Evolutionary conservation across 2,113 vertebrate genomes (phyloP).

Genomic region (Sisor rabdophorus): DNA sequence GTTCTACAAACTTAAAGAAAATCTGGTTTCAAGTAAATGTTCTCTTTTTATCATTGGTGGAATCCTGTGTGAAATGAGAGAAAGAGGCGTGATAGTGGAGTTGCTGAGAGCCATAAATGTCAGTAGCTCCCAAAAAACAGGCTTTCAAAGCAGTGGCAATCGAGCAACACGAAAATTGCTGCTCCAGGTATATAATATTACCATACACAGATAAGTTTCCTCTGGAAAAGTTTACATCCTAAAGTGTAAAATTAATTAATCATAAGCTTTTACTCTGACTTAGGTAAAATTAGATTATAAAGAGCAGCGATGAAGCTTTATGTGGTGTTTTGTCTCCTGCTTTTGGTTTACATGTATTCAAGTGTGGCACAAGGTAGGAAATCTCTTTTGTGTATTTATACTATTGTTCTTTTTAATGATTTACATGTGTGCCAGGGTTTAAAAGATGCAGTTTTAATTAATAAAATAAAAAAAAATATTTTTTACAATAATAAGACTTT

Average conservation of each 20-base stretch:
- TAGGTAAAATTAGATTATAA: background rate
- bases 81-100: background rate
- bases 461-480: background rate
- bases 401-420: background rate
- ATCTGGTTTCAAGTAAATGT: background rate
- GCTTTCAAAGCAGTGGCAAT: background rate
- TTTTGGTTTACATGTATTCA: constrained; percentile 64
- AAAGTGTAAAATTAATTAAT: background rate
- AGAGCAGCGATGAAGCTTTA: constrained; percentile 63
- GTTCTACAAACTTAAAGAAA: background rate
- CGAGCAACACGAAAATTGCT: background rate
- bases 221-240: background rate
- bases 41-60: constrained; percentile 3
- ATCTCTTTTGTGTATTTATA: background rate
- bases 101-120: constrained; percentile 14
- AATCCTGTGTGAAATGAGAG: background rate
- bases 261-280: background rate
- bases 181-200: constrained; percentile 14
- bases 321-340: constrained; percentile 53
- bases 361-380: constrained; percentile 67
- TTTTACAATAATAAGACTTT: too few species aligned
- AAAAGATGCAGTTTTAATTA: background rate
- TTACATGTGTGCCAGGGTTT: background rate
- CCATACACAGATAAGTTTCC: background rate
- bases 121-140: background rate